Base-by-base conservation (phyloP, 2,797 vertebrate species). In the Etheostoma perlongum region DNA sequence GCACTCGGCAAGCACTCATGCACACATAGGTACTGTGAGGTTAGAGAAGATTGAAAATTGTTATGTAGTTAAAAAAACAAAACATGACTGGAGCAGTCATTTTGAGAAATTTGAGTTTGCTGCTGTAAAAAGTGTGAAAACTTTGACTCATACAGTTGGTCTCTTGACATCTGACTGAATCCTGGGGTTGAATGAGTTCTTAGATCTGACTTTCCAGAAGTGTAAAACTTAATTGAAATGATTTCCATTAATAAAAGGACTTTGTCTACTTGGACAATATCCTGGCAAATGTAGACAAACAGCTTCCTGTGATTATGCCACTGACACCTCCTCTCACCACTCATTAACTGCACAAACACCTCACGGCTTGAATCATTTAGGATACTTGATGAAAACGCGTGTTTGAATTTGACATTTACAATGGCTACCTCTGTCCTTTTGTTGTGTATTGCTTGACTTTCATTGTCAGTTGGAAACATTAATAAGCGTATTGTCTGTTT, bases 391-490 rank as follows among this genome's bases (percentile, higher is more conserved):
- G 25, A 27, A 44, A 71, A 67, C 19, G 1, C 25, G 25, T 7
- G 33, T 54, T 66, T 65, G 40, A 46, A 61, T 78, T 61, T 71
- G 61, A 74, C 52, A 49, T 75, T 76, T 60, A 67, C 51, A 51
- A 3, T 14, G 52, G 48, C 47, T 19, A 12, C 21, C 42, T 1
- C 25, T 49, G 33, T n/a, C 12, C 47, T 70, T 84, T 84, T 81
- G 47, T 72, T 67, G 67, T n/a, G 30, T 15, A 13, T 36, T 5
- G 27, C 14, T 58, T 1, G 9, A 52, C 58, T 62, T 60, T 67
- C 19, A 57, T 66, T 33, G 19, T 2, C 36, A n/a, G 23, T 78
- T 62, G 25, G 16, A 82, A 72, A 42, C 66, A 23, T 61, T 73
- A 58, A 76, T 63, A 19, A 61, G 57, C 48, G 16, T 0, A 49